Base-by-base conservation (phyloP, 53 echinoderm and acorn worm genomes). In the Holothuria scabra region DNA sequence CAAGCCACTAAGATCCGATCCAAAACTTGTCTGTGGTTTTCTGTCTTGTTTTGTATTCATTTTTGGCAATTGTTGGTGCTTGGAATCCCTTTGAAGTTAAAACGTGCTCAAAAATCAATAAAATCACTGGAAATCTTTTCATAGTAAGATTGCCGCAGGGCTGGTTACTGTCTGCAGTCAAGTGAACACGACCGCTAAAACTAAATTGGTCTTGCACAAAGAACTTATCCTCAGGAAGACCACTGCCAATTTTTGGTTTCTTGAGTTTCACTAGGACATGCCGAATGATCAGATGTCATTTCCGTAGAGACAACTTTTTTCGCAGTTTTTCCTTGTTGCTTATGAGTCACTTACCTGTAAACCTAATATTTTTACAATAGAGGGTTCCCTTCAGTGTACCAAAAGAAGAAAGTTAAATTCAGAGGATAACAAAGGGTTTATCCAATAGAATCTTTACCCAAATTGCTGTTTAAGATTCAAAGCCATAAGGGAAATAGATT, bases 191-290 rank as follows among this genome's bases (percentile, higher is more conserved):
- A 72, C 46, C 72, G 22, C 72, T 72, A 48, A 41, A 52, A 18
- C 52, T 52, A 52, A 52, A 46, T 44, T 46, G 44, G 44, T 72
- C 52, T 52, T 52, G 18, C 52, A 52, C 52, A 52, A 52, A 52
- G 52, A 52, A 14, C 52, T 18, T 52, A 18, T 52, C 52, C 52
- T 52, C 52, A 52, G 52, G 52, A 72, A 52, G 46, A 24, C 31
- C 46, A 38, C 41, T n/a, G 44, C 46, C 72, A 38, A 72, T 72
- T 72, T 72, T 48, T 72, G 46, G 25, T 48, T 72, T 72, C 72
- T 79, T 79, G 58, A 59, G 57, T 79, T 79, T 79, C 79, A 59
- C 79, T 79, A 49, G 59, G 59, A 79, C 79, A 79, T 79, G 79
- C 57, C 33, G 52, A 79, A 79, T 32, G 79, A 79, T 79, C 79